Base-by-base conservation (phyloP, 2,888 invertebrate species). In the Empis livida region DNA sequence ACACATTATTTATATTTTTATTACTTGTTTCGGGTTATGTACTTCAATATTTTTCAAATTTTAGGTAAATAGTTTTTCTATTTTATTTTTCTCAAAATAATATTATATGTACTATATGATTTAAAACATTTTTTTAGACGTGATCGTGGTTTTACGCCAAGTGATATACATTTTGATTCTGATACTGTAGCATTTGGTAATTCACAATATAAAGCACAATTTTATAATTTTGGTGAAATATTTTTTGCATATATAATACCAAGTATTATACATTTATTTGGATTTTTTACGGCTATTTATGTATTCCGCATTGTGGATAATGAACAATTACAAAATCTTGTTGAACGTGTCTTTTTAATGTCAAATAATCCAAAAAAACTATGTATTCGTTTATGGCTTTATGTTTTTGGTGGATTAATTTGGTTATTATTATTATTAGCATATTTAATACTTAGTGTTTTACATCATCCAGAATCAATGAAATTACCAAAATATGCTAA, bases 241-340 rank as follows among this genome's bases (percentile, higher is more conserved):
- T 63, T 78, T 10, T 84, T 85, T 56, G 82, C 80, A 31, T 87
- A 84, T 59, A 71, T 85, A 16, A 74, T 85, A 43, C 88, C 89
- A 5, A 81, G 82, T 64, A 55, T 76, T 44, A 66, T 89, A 27
- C 86, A 88, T 67, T 74, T 88, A 47, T 53, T 74, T 42, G 85
- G 84, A 13, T 89, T 84, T 60, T 56, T 84, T 14, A 81, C 85
- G 53, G 81, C 85, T 0, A 71, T 87, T 46, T 78, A 81, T 59
- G 71, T 86, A 44, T 84, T 86, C 62, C 74, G 87, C 57, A 75
- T 81, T 54, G 79, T 81, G 31, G 86, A 88, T 62, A 86, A 85
- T 61, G 88, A 89, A 61, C 87, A 88, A 58, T 65, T 89, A 45
- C 85, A 86, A 57, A 84, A 84, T 70, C 71, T 89, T 44, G 85